Base-by-base conservation (phyloP, 2,888 invertebrate genomes). In the Hermodice carunculata region DNA sequence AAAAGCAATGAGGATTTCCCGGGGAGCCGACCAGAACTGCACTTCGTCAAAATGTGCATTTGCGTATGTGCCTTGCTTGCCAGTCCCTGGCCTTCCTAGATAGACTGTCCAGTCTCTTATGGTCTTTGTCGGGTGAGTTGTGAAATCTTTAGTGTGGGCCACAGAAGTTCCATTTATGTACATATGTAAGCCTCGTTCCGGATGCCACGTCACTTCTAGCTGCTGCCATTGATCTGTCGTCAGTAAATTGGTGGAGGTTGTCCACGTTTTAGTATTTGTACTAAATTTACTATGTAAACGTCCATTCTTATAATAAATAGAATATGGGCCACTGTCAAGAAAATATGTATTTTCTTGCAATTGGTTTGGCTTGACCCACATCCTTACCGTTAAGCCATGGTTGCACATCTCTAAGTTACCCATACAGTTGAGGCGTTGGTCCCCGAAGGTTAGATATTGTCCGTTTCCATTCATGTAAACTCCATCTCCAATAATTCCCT, bases 201-300 rank as follows among this genome's bases (percentile, higher is more conserved):
- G 73, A 59, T 82, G 79, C 85, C 85, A 85, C n/a, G 82, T 77
- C 65, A 84, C 52, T 44, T 80, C 78, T 5, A 84, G 73, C 34
- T 79, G 74, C 64, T 82, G 80, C 84, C 84, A 85, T 8, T 74
- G 61, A 31, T 78, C 70, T 17, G 67, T 57, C 11, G 54, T 62
- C 34, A 82, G 57, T 14, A 61, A 58, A 24, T 72, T 64, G 1
- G 81, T 76, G 2, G 71, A 64, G 4, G 79, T 78, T 5, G 72
- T 71, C 84, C 84, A 85, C 28, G 66, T 65, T 34, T 64, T 63
- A 6, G 44, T 58, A 8, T 48, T 34, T 22, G 58, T 59, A 29
- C 49, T 56, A 48, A 81, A 81, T 57, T 72, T 75, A 26, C 78
- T 74, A 29, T 72, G 65, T 22, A 81, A 69, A 51, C 75, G 59